These are phyloP conservation scores for Hemistola chrysoprasaria DNA, from an alignment of 2,888 invertebrate species.

Conservation along the genomic window DNA sequence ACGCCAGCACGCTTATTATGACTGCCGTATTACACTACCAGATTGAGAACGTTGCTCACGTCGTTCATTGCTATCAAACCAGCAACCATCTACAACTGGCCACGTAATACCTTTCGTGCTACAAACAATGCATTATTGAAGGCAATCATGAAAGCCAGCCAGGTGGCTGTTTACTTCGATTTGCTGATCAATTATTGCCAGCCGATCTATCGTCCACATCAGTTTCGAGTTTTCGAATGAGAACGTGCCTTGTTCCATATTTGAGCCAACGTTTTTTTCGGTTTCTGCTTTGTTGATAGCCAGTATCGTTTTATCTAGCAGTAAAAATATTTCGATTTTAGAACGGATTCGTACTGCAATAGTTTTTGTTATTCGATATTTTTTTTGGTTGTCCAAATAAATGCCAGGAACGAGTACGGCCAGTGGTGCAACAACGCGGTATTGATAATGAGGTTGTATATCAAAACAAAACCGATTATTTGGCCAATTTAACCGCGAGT, in stretches of 20 bases:
- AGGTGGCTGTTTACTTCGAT: slow-evolving; percentile 67
- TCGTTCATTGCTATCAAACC: slow-evolving; percentile 23
- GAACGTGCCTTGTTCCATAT: slow-evolving; percentile 12
- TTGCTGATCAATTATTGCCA: slow-evolving; percentile 69
- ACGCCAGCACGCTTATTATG: slow-evolving; percentile 52
- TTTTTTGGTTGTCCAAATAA: slow-evolving; percentile 5
- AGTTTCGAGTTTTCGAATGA: slow-evolving; percentile 31
- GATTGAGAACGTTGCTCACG: slow-evolving; percentile 32
- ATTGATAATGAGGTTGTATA: slow-evolving; percentile 10
- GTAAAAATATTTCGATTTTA: slow-evolving; percentile 5
- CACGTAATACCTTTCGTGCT: slow-evolving; percentile 58
- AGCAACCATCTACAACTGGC: slow-evolving; percentile 27
- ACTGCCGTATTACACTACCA: slow-evolving; percentile 38
- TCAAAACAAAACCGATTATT: slow-evolving; percentile 27
- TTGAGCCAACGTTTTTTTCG: not conserved
- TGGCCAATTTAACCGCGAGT: slow-evolving; percentile 27
- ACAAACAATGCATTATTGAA: slow-evolving; percentile 67
- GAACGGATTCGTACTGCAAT: slow-evolving; percentile 1
- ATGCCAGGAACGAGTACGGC: not conserved
- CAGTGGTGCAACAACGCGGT: not conserved
- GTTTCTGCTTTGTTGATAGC: slow-evolving; percentile 5
- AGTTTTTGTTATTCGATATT: slow-evolving; percentile 7
- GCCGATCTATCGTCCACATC: slow-evolving; percentile 34
- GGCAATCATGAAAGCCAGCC: slow-evolving; percentile 62
- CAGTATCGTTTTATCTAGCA: slow-evolving; percentile 7